Base-by-base conservation (phyloP, 2,888 invertebrate species). In the Apotomis capreana region DNA sequence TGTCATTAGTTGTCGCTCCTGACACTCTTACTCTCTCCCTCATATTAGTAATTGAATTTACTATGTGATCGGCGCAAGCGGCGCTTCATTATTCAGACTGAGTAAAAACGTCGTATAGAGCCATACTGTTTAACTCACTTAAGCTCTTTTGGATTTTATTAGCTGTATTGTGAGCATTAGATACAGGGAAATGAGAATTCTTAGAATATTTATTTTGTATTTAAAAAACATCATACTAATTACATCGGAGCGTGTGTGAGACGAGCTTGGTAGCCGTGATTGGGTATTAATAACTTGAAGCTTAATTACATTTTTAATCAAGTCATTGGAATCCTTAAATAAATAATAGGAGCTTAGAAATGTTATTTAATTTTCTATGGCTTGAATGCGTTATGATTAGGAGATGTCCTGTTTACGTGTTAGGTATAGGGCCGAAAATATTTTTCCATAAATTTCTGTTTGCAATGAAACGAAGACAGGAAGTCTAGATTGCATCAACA, bases 1-100 rank as follows among this genome's bases (percentile, higher is more conserved):
- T 90, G 89, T 89, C 90, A 89, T 91, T 91, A 91, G 88, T 85
- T 84, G 84, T 86, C 84, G 85, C 88, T 86, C 83, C 84, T 84
- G 84, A 85, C 83, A 78, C 78, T 82, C 78, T 80, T 74, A 82
- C 79, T 81, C 78, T 75, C 76, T 82, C 79, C 77, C 79, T 75
- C 80, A 77, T 82, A 81, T 83, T 83, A 81, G 79, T 84, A 84
- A 87, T 85, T 86, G 80, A 87, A 88, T 88, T 86, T 87, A 88
- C 85, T 81, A 87, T 80, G 81, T 83, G 83, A 79, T 78, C 81
- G 69, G 63, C 60, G 76, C 81, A 77, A 79, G 82, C 87, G 86
- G 87, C 81, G 83, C 80, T 81, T 82, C 81, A 68, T 68, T 67
- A 71, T 55, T 26, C 46, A 55, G 57, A 44, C 55, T 44, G 8